Percentiles rank a stretch among this genome's conserved stretches.
These are phyloP conservation scores for Hypomecis atomaria DNA, from an alignment of 2,888 invertebrate species.

Conservation along the genomic window DNA sequence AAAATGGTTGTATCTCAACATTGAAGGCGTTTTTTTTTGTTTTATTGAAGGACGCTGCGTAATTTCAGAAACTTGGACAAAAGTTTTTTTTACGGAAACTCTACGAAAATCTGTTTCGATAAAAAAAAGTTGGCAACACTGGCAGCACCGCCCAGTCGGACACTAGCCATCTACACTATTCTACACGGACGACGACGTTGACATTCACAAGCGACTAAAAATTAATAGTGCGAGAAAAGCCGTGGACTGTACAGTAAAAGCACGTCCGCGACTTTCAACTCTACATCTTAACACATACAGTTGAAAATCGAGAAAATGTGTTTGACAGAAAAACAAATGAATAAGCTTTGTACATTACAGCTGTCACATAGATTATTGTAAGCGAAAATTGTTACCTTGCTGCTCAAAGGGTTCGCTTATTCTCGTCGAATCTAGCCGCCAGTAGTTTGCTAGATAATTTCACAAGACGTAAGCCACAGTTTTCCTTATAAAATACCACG, in stretches of 20 bases:
- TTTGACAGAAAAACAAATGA: conserved; percentile 46
- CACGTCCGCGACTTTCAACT: conserved; percentile 17
- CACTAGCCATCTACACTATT: conserved; percentile 17
- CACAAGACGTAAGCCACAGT: background rate
- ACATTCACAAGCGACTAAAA: conserved; percentile 44
- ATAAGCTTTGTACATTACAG: conserved; percentile 62
- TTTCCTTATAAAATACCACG: too few species aligned
- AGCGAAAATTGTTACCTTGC: conserved; percentile 67
- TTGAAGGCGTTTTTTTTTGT: too few species aligned
- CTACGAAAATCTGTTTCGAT: too few species aligned
- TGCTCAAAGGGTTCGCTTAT: conserved; percentile 57
- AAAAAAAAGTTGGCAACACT: too few species aligned
- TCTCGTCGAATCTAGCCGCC: background rate
- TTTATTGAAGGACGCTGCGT: too few species aligned
- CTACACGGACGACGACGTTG: conserved; percentile 14
- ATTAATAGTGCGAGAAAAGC: conserved; percentile 44
- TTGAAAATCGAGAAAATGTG: conserved; percentile 10
- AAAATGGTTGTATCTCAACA: too few species aligned
- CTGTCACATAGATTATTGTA: conserved; percentile 55
- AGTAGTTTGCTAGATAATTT: conserved; percentile 8
- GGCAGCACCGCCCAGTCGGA: conserved; percentile 14
- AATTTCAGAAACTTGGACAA: too few species aligned
- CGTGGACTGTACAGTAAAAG: conserved; percentile 23
- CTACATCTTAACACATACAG: conserved; percentile 1
- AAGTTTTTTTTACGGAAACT: too few species aligned